Evolutionary conservation across 1,140 invertebrate genomes (phyloP).

Genomic region (Magallana angulata): DNA sequence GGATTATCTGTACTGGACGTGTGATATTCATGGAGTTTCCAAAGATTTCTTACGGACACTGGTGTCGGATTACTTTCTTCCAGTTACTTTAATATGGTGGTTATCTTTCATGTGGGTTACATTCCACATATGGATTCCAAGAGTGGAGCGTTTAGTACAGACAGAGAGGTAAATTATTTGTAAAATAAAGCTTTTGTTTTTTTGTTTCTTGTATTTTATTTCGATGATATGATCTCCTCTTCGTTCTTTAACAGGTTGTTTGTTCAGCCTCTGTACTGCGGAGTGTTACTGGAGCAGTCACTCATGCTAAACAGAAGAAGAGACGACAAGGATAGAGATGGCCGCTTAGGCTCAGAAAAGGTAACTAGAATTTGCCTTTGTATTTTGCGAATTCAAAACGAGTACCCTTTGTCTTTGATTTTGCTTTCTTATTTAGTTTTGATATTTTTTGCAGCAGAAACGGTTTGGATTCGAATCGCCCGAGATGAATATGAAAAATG

Average conservation of each 20-base stretch:
- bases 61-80: slow-evolving; percentile 67
- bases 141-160: slow-evolving; percentile 72
- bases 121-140: slow-evolving; percentile 73
- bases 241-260: slow-evolving; percentile 84
- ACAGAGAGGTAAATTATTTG: slow-evolving; percentile 66
- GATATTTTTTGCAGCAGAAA: slow-evolving; percentile 1
- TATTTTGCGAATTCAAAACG: no score
- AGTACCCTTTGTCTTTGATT: background rate
- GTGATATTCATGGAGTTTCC: slow-evolving; percentile 66
- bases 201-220: no score
- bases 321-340: slow-evolving; percentile 89
- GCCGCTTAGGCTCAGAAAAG: slow-evolving; percentile 59
- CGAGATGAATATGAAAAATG: background rate
- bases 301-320: slow-evolving; percentile 94
- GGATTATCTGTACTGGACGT: slow-evolving; percentile 72
- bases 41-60: slow-evolving; percentile 63
- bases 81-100: slow-evolving; percentile 70
- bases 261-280: slow-evolving; percentile 96
- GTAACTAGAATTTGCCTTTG: slow-evolving; percentile 7
- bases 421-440: background rate
- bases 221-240: no score
- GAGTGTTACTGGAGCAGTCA: slow-evolving; percentile 96
- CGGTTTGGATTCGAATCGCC: slow-evolving; percentile 34
- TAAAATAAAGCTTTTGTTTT: no score
- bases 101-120: slow-evolving; percentile 73